phyloP scores from a whole-genome alignment of 1,140 invertebrate species.

The Bombus balteatus region DNA sequence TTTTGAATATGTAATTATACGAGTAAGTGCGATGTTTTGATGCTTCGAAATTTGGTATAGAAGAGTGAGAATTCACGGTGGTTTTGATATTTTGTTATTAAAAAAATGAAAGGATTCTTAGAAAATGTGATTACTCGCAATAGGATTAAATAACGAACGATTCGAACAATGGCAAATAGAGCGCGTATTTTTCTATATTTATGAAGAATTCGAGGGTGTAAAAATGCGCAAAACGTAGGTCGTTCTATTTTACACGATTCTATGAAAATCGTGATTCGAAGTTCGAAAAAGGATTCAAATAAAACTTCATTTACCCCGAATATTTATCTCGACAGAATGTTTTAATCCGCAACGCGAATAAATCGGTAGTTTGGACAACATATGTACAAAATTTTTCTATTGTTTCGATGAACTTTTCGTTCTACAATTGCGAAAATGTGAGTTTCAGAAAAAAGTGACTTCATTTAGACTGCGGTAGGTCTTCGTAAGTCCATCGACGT shows the following conservation, averaged over 20 bases:
- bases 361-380: not conserved
- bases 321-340: not conserved
- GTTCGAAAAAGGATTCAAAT: not conserved
- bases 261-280: not conserved
- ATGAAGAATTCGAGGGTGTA: no score
- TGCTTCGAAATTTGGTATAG: not conserved
- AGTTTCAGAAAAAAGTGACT: not conserved
- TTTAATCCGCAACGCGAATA: not conserved
- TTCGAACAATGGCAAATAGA: no score
- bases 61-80: not conserved
- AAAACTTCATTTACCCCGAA: not conserved
- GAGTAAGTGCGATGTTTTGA: no score
- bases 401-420: not conserved
- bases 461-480: not conserved
- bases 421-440: not conserved
- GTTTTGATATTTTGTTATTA: not conserved
- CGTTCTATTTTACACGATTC: not conserved
- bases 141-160: no score
- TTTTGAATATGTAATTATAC: no score
- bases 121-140: no score
- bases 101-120: not conserved
- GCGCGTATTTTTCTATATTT: no score
- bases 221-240: no score
- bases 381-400: not conserved
- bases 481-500: constrained; percentile 15